Percentiles rank a stretch among this genome's conserved stretches.
phyloP scores from a whole-genome alignment of 2,113 vertebrate species.

The Ciconia stormi region DNA sequence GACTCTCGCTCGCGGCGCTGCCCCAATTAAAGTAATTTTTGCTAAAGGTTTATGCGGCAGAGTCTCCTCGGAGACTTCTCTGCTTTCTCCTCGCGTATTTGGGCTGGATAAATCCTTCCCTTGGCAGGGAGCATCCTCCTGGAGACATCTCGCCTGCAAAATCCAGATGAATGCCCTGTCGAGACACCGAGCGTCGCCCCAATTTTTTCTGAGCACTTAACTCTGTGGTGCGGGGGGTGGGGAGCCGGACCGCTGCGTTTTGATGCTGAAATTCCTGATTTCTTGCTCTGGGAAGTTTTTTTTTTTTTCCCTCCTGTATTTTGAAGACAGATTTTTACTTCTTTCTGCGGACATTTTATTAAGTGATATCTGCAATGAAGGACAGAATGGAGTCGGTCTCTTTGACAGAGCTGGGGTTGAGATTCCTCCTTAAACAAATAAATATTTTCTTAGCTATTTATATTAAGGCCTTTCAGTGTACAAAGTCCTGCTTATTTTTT shows the following conservation, averaged over 20 bases:
- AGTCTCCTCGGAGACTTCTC: background rate
- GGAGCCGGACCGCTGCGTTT: background rate
- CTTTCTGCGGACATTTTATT: background rate
- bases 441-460: slow-evolving; percentile 64
- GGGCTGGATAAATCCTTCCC: background rate
- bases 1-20: rapidly evolving
- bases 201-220: background rate
- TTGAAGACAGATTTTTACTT: background rate
- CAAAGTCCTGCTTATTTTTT: background rate
- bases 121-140: rapidly evolving
- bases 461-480: background rate
- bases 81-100: rapidly evolving
- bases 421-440: slow-evolving; percentile 30
- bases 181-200: rapidly evolving
- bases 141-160: background rate
- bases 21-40: background rate
- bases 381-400: background rate
- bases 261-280: background rate
- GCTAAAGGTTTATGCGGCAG: rapidly evolving
- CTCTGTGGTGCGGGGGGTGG: rapidly evolving
- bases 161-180: background rate
- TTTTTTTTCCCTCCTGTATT: background rate
- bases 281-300: background rate
- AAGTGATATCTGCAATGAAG: background rate
- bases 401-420: slow-evolving; percentile 40